A percentile compares a stretch with the other conserved stretches of the same genome.
Conservation (phyloP, 2,113 vertebrate genomes). For the Lampris megalopsis region DNA sequence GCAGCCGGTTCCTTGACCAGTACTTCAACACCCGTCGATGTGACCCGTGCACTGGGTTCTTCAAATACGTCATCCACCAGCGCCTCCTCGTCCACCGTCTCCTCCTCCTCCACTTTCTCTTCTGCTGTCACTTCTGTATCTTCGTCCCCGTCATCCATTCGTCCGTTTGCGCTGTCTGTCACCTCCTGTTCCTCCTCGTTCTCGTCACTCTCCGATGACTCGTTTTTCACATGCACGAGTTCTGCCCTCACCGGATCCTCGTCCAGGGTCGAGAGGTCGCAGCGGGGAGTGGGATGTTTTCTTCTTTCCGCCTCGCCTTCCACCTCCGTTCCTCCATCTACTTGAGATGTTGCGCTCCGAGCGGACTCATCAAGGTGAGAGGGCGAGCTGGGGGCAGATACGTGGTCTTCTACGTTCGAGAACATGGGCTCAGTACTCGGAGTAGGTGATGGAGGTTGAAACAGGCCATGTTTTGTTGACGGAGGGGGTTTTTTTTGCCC, state of each 20-base stretch:
- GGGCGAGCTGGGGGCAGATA: slow-evolving; percentile 11
- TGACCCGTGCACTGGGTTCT: slow-evolving; percentile 29
- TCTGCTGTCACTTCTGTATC: background rate
- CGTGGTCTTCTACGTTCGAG: background rate
- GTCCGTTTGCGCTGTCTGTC: slow-evolving; percentile 25
- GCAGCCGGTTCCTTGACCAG: too few species aligned
- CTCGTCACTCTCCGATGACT: slow-evolving; percentile 86
- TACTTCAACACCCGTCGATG: background rate
- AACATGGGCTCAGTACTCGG: background rate
- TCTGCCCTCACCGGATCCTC: slow-evolving; percentile 76
- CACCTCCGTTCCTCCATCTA: background rate
- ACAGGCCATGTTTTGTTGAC: slow-evolving; percentile 23
- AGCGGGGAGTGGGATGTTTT: background rate
- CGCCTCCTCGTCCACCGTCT: slow-evolving; percentile 22
- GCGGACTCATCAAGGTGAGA: background rate
- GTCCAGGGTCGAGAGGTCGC: slow-evolving; percentile 4
- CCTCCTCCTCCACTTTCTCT: slow-evolving; percentile 1
- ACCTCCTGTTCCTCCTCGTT: slow-evolving; percentile 70
- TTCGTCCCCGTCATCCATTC: slow-evolving; percentile 19
- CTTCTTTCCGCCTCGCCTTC: background rate
- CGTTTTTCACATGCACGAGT: slow-evolving; percentile 81
- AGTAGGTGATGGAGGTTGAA: background rate
- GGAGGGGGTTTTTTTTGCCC: slow-evolving; percentile 1
- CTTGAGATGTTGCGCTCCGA: background rate
- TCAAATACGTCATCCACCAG: slow-evolving; percentile 71